These are phyloP conservation scores for Nettapus auritus DNA, from an alignment of 2,113 vertebrate genomes.

Conservation along the genomic window DNA sequence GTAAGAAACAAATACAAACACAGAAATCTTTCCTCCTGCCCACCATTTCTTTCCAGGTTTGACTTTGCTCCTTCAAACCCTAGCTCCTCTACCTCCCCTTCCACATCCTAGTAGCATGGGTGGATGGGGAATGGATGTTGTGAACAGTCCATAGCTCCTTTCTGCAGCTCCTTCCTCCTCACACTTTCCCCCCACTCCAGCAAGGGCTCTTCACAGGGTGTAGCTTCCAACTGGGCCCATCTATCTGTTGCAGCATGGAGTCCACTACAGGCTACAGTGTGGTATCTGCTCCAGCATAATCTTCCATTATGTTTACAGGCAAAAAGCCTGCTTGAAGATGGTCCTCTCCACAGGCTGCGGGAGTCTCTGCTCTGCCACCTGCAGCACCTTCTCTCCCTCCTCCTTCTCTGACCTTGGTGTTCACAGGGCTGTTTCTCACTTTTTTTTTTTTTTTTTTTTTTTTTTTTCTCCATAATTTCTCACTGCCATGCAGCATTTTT, in stretches of 20 bases:
- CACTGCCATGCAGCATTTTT: background rate
- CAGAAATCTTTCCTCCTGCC: background rate
- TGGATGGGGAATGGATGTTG: background rate
- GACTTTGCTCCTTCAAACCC: background rate
- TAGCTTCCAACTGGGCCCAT: background rate
- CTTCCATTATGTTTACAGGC: background rate
- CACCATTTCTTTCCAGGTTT: background rate
- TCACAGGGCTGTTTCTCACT: background rate
- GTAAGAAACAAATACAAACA: background rate
- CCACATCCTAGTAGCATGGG: background rate
- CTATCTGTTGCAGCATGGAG: fast-evolving
- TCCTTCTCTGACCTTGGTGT: background rate
- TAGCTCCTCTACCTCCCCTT: background rate
- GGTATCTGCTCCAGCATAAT: background rate
- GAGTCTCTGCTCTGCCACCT: background rate
- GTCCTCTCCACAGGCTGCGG: background rate
- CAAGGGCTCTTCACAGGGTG: background rate
- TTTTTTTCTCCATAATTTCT: background rate
- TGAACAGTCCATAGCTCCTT: background rate
- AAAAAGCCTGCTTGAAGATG: background rate
- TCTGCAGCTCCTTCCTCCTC: background rate
- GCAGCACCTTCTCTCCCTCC: background rate
- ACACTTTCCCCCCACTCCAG: background rate
- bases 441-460: background rate
- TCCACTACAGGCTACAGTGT: background rate